Conservation (phyloP, 2,113 vertebrate species). For the Cyprinodon brontotheroides region DNA sequence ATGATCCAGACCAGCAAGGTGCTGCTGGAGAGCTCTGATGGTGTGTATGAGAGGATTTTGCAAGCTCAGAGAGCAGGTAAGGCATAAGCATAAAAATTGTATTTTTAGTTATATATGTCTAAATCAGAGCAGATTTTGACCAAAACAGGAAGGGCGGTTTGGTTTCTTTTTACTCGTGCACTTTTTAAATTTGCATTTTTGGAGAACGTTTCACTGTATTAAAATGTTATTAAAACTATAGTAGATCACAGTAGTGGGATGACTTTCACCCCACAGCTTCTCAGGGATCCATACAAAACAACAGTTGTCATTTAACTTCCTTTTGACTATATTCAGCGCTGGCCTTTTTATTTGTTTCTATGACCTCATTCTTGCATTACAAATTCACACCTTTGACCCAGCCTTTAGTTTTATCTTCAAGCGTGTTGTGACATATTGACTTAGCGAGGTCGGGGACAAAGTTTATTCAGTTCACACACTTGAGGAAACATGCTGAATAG, state of each 20-base stretch:
- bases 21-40: conserved; percentile 87
- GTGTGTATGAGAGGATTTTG: conserved; percentile 89
- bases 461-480: background rate
- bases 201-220: background rate
- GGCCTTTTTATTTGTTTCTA: background rate
- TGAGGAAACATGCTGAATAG: background rate
- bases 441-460: background rate
- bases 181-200: background rate
- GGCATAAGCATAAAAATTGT: background rate
- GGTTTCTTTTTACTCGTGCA: background rate
- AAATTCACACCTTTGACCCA: background rate
- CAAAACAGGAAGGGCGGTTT: background rate
- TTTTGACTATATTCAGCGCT: background rate
- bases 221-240: background rate
- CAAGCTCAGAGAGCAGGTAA: conserved; percentile 90
- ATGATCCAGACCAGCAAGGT: conserved; percentile 93
- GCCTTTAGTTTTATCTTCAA: background rate
- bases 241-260: too few relatives aligned
- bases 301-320: background rate
- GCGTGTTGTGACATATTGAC: conserved; percentile 10
- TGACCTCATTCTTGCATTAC: background rate
- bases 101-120: background rate
- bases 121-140: background rate
- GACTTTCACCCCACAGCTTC: background rate
- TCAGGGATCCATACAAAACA: background rate